Conservation (phyloP, 53 echinoderm and acorn worm species). For the Paracentrotus lividus region DNA sequence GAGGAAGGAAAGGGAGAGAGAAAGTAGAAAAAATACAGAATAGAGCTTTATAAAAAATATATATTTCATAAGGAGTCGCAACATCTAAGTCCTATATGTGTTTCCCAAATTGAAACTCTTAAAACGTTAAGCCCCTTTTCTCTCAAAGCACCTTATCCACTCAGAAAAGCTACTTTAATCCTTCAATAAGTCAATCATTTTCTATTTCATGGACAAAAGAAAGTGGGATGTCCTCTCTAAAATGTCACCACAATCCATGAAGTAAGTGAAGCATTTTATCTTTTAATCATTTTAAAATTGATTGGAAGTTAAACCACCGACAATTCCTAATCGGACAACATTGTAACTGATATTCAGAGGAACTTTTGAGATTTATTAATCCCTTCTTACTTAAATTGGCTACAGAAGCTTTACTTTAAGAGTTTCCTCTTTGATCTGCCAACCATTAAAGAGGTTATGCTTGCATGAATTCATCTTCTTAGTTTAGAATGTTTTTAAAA, state of each 20-base stretch:
- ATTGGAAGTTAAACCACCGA: background rate
- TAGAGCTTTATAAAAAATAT: background rate
- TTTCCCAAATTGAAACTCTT: background rate
- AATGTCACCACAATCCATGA: background rate
- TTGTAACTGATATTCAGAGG: background rate
- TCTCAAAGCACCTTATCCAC: background rate
- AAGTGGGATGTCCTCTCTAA: background rate
- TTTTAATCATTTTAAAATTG: slow-evolving; percentile 36
- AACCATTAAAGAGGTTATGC: background rate
- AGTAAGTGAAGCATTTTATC: slow-evolving; percentile 1
- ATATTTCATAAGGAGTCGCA: background rate
- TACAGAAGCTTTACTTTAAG: background rate
- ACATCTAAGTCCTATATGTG: background rate
- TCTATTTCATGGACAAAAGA: background rate
- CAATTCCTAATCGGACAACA: background rate
- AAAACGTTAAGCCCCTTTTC: background rate
- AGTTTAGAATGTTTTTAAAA: background rate
- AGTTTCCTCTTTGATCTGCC: background rate
- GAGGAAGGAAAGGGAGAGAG: too few relatives aligned
- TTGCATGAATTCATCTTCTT: background rate
- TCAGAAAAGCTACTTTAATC: background rate
- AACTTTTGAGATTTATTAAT: background rate
- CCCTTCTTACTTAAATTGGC: background rate
- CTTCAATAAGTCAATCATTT: background rate
- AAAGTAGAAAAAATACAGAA: background rate